These are phyloP conservation scores for Drosophila tsacasi DNA, from an alignment of 1,140 invertebrate species.

Conservation along the genomic window DNA sequence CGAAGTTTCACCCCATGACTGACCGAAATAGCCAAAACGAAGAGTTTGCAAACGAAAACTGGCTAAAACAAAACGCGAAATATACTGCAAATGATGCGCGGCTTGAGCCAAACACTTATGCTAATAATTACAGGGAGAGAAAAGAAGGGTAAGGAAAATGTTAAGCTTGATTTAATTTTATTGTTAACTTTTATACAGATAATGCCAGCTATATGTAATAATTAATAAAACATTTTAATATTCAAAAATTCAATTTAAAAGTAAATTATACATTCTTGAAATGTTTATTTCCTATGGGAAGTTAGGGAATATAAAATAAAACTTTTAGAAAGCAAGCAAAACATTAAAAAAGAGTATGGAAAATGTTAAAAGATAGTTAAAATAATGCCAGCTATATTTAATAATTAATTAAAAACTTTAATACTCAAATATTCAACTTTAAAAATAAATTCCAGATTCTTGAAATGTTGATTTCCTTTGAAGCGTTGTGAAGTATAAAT, in stretches of 20 bases:
- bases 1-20: slow-evolving; percentile 65
- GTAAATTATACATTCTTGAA: neutral
- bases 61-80: slow-evolving; percentile 47
- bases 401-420: neutral
- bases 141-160: neutral
- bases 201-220: neutral
- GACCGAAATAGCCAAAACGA: slow-evolving; percentile 56
- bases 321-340: no score
- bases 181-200: neutral
- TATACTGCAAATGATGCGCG: slow-evolving; percentile 32
- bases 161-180: no score
- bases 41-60: slow-evolving; percentile 57
- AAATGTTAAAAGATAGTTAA: no score
- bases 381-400: neutral
- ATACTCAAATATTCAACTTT: no score
- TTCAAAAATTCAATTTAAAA: neutral
- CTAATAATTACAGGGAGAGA: slow-evolving; percentile 47
- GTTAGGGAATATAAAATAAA: no score
- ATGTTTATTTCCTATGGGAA: neutral
- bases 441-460: neutral
- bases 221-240: neutral
- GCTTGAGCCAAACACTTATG: slow-evolving; percentile 42
- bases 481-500: neutral
- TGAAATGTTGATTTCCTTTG: neutral
- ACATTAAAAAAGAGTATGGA: no score